Conservation (phyloP, 2,797 vertebrate genomes). For the Chromobotia macracanthus region DNA sequence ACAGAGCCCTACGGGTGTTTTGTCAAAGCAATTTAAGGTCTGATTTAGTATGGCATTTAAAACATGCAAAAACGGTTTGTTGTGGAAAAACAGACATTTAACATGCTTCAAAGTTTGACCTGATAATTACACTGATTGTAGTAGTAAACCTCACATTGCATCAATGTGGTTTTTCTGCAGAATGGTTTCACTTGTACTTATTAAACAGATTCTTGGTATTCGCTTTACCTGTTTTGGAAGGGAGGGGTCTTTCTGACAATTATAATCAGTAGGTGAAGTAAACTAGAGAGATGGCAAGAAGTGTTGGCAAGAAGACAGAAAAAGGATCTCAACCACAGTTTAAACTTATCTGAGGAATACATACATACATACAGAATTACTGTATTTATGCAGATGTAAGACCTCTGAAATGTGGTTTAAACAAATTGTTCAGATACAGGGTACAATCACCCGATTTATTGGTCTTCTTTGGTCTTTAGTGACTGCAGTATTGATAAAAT, state of each 20-base stretch:
- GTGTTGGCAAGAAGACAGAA: background rate
- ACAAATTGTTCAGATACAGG: background rate
- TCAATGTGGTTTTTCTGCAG: background rate
- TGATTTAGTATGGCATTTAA: background rate
- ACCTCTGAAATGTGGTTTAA: background rate
- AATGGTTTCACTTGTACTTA: background rate
- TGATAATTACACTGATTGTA: background rate
- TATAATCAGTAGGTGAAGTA: background rate
- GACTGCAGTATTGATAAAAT: background rate
- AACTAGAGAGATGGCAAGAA: background rate
- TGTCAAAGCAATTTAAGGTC: constrained; percentile 4
- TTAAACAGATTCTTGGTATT: background rate
- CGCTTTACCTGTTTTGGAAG: background rate
- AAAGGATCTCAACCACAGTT: too few relatives aligned
- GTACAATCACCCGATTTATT: background rate
- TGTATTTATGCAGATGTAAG: background rate
- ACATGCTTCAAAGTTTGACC: background rate
- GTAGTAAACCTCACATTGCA: background rate
- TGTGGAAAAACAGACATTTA: constrained; percentile 9
- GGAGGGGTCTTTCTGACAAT: background rate
- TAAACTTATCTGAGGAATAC: too few relatives aligned
- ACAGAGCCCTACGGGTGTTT: constrained; percentile 10
- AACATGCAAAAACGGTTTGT: background rate
- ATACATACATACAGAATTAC: background rate
- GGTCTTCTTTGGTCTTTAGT: background rate